Base-by-base conservation (phyloP, 2,888 invertebrate species). In the Protonemura montana region DNA sequence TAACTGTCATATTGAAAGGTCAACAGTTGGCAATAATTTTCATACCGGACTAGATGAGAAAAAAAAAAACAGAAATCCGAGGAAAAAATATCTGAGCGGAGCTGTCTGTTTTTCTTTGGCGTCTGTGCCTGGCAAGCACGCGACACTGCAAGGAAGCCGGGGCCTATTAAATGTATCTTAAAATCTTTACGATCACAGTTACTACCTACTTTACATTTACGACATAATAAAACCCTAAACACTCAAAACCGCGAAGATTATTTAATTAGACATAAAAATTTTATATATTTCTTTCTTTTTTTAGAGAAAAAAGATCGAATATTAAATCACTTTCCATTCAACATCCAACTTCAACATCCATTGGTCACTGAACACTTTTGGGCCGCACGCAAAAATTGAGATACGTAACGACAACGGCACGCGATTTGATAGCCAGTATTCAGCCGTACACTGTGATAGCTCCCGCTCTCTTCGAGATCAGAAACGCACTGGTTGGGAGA, bases 161-260 rank as follows among this genome's bases (percentile, higher is more conserved):
- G 41, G 83, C 28, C 82, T 25, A 26, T 84, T 59, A 25, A 26
- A 27, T 59, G 84, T 84, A 84, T 84, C 84, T 84, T 84, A 27
- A 84, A 84, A 84, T 84, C 84, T 84, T 84, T 84, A 84, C 76
- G 84, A 84, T 7, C 84, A 30, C 84, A 82, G 84, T 84, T 76
- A 76, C 84, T 84, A 76, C 84, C 84, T 84, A 84, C 84, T 84
- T 84, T 27, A 27, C 84, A 59, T 84, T 84, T 84, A 84, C 84
- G 84, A 84, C 84, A 84, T 84, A 84, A 26, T 84, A 84, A 84
- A 84, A 26, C 84, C 29, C 26, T 84, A 76, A 21, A 84, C 84
- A 84, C 84, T 84, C 84, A 84, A 84, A n/a, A 59, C 84, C 26
- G 59, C 84, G 21, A 7, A 59, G 84, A 84, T 84, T 59, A 84